Evolutionary conservation across 53 echinoderm and acorn worm genomes (phyloP).

Genomic region (Holothuria leucospilota): DNA sequence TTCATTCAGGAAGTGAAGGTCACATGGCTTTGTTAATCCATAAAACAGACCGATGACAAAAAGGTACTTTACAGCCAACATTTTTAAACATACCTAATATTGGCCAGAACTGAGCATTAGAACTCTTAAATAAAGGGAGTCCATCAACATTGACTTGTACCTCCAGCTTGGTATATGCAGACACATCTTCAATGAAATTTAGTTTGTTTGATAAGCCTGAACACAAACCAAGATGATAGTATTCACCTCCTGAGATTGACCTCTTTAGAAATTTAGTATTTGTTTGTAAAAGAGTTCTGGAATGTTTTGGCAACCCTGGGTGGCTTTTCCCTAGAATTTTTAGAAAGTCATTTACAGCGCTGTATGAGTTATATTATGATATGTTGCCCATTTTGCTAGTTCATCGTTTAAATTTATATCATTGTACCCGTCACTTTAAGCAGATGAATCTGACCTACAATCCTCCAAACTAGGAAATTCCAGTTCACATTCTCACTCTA

Average conservation of each 20-base stretch:
- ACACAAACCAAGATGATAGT: constrained; percentile 62
- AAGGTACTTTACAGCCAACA: neutral
- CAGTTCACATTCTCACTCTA: too few relatives aligned
- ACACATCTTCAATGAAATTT: too few relatives aligned
- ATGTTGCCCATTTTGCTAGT: neutral
- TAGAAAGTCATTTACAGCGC: neutral
- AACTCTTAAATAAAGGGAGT: too few relatives aligned
- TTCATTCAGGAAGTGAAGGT: constrained; percentile 14
- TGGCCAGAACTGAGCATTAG: too few relatives aligned
- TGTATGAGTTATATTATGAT: neutral
- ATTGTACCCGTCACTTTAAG: neutral
- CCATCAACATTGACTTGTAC: constrained; percentile 67
- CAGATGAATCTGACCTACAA: neutral
- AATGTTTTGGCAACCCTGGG: constrained; percentile 61
- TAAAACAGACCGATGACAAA: constrained; percentile 20
- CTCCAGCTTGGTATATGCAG: too few relatives aligned
- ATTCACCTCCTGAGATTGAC: constrained; percentile 60
- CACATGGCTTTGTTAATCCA: neutral
- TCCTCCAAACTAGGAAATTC: neutral
- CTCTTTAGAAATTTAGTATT: neutral
- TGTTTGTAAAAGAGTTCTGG: constrained; percentile 62
- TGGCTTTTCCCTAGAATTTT: constrained; percentile 51
- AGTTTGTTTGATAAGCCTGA: neutral
- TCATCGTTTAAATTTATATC: neutral
- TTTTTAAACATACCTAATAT: constrained; percentile 43